Evolutionary conservation across 2,113 vertebrate species (phyloP).

Genomic region (Serinus canaria): DNA sequence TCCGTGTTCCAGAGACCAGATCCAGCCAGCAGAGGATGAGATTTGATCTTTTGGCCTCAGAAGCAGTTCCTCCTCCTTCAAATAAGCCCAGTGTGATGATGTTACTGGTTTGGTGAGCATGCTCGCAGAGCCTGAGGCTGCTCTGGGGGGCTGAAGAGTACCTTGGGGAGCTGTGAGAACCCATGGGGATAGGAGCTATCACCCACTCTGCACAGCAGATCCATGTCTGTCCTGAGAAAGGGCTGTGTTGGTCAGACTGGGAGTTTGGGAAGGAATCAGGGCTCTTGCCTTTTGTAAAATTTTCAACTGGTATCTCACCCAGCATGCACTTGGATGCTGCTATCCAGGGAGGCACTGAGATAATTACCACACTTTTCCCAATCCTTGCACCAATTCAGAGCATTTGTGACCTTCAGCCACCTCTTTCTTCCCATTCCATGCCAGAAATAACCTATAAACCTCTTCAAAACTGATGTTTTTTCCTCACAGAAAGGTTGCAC

Average conservation of each 20-base stretch:
- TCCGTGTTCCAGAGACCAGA: not conserved
- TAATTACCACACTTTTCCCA: not conserved
- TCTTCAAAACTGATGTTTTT: not conserved
- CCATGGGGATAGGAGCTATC: not conserved
- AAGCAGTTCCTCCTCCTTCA: not conserved
- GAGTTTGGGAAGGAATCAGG: not conserved
- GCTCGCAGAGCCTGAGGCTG: not conserved
- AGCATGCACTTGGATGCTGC: not conserved
- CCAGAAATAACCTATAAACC: not conserved
- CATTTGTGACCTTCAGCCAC: not conserved
- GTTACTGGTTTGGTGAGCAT: not conserved
- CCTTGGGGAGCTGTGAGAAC: not conserved
- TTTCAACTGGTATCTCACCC: not conserved
- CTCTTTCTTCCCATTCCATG: not conserved
- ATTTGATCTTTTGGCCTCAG: not conserved
- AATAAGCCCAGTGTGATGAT: not conserved
- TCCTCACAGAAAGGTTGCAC: not conserved
- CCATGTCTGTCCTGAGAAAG: not conserved
- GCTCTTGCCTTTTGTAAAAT: not conserved
- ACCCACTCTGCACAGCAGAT: not conserved
- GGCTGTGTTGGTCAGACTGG: accelerated
- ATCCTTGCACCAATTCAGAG: not conserved
- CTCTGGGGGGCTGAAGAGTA: not conserved
- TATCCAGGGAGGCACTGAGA: not conserved
- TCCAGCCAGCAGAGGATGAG: not conserved